phyloP scores from a whole-genome alignment of 2,888 invertebrate genomes.

The Macropis europaea region DNA sequence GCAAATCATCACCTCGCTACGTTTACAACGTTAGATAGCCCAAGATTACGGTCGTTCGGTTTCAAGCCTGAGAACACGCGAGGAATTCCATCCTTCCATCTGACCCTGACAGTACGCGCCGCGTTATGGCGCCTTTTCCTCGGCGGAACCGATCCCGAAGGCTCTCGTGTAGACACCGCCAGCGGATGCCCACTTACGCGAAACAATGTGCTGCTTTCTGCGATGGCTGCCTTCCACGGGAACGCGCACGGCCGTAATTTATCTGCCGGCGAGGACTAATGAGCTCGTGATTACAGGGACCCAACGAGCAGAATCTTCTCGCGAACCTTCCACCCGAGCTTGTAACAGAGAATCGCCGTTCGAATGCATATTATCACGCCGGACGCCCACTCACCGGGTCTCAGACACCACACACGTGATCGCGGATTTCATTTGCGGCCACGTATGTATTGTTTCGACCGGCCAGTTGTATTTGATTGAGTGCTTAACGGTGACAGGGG shows the following conservation, averaged over 20 bases:
- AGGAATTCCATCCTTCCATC: constrained; percentile 23
- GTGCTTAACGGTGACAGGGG: constrained; percentile 48
- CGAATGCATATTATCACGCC: constrained; percentile 18
- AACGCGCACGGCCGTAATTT: constrained; percentile 48
- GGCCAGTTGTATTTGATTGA: constrained; percentile 38
- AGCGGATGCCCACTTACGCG: constrained; percentile 41
- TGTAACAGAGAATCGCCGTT: constrained; percentile 11
- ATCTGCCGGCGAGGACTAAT: constrained; percentile 56
- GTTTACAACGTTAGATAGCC: constrained; percentile 77
- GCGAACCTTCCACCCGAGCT: neutral
- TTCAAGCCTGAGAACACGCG: constrained; percentile 44
- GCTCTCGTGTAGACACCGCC: constrained; percentile 18
- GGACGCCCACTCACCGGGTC: constrained; percentile 34
- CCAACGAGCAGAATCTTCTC: constrained; percentile 29
- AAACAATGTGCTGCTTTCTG: constrained; percentile 49
- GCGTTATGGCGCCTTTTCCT: constrained; percentile 37
- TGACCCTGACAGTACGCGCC: neutral
- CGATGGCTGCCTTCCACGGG: constrained; percentile 15
- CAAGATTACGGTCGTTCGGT: constrained; percentile 74
- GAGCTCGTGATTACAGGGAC: constrained; percentile 58
- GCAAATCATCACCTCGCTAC: constrained; percentile 78
- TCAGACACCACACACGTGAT: too few species aligned
- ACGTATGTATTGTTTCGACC: constrained; percentile 36
- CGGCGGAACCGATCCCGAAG: constrained; percentile 43
- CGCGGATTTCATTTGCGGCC: constrained; percentile 22